Evolutionary conservation across 2,888 invertebrate genomes (phyloP).

Genomic region (Caenorhabditis parvicauda): DNA sequence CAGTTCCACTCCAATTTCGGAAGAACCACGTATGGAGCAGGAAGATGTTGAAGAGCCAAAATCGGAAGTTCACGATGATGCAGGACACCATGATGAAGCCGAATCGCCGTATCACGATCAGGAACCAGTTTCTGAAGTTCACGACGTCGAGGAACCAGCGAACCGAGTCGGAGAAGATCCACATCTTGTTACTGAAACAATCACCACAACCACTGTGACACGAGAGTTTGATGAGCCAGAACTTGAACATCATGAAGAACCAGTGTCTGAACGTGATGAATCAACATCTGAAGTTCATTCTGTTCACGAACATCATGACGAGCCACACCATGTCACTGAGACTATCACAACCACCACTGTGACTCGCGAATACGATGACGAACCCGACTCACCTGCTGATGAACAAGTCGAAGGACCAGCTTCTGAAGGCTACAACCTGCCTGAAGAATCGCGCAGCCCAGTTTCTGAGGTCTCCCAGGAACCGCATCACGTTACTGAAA

Average conservation of each 20-base stretch:
- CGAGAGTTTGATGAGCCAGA: constrained; percentile 1
- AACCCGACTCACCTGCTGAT: not conserved
- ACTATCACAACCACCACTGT: constrained; percentile 9
- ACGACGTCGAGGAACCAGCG: not conserved
- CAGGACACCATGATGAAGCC: not conserved
- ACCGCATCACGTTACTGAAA: not conserved
- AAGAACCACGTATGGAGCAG: not conserved
- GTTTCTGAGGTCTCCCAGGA: constrained; percentile 4
- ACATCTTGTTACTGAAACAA: constrained; percentile 1
- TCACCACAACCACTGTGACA: constrained; percentile 1
- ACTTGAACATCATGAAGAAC: not conserved
- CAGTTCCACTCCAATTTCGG: not conserved
- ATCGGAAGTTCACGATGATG: constrained; percentile 1
- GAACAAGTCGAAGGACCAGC: not conserved
- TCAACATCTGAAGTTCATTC: not conserved
- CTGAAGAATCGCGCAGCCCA: not conserved
- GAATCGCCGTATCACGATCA: constrained; percentile 1
- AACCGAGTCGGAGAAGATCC: constrained; percentile 1
- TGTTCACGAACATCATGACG: constrained; percentile 2
- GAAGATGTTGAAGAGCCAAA: not conserved
- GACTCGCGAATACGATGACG: constrained; percentile 8
- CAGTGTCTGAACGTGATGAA: not conserved
- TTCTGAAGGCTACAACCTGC: not conserved
- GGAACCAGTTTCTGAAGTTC: not conserved
- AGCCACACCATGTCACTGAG: not conserved